Conservation (phyloP, 37 sponge, comb jelly and placozoan species). For the Dysidea cf. avara region DNA sequence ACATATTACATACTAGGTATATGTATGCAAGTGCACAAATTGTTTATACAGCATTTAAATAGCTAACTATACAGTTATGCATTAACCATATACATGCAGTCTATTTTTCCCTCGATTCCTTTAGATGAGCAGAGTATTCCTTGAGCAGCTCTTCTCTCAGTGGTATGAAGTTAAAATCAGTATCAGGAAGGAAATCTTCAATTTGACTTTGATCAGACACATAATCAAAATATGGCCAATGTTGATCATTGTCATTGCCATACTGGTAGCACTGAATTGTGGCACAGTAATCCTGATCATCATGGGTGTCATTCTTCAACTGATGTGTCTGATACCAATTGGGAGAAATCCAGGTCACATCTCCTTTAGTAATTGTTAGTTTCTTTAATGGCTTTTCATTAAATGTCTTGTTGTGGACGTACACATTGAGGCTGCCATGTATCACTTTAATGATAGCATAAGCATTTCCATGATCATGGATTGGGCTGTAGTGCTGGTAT, state of each 20-base stretch:
- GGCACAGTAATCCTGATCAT: too few relatives aligned
- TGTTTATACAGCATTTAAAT: too few relatives aligned
- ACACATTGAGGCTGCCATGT: constrained; percentile 49
- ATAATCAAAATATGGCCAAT: too few relatives aligned
- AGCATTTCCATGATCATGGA: constrained; percentile 68
- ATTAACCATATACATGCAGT: too few relatives aligned
- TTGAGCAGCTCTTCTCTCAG: constrained; percentile 22
- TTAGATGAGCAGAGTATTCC: constrained; percentile 17
- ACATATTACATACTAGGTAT: too few relatives aligned
- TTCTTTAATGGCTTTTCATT: constrained; percentile 6
- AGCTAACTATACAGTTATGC: too few relatives aligned
- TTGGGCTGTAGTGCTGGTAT: constrained; percentile 35
- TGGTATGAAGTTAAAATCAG: constrained; percentile 35
- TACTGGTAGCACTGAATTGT: constrained; percentile 70
- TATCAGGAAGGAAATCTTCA: constrained; percentile 46
- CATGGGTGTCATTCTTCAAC: too few relatives aligned
- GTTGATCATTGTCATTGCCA: constrained; percentile 17
- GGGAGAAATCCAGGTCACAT: too few relatives aligned
- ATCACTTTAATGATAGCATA: too few relatives aligned
- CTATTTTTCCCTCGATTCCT: too few relatives aligned
- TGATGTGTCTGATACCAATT: too few relatives aligned
- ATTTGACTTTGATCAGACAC: constrained; percentile 44
- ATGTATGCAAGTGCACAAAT: too few relatives aligned
- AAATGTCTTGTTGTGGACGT: constrained; percentile 49
- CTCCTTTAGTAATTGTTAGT: constrained; percentile 36